Percentiles rank a stretch among this genome's conserved stretches.
These are phyloP conservation scores for Rhinoraja longicauda DNA, from an alignment of 2,797 vertebrate genomes.

Conservation along the genomic window DNA sequence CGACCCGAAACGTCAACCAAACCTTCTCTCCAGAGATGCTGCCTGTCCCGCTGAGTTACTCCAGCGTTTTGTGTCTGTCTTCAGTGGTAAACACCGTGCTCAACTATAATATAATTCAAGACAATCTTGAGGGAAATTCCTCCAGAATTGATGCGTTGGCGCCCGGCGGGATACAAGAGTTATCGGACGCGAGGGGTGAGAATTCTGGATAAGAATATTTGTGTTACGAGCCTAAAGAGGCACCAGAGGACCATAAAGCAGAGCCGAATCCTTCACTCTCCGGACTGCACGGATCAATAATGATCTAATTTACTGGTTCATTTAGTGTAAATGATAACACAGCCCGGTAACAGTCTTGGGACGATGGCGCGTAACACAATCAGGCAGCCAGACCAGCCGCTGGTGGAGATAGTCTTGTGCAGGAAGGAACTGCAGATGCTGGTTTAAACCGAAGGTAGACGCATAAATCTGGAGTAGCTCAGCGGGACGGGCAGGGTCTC, in stretches of 20 bases:
- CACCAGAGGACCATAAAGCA: slow-evolving; percentile 14
- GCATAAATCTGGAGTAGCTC: too few species aligned
- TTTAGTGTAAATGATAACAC: slow-evolving; percentile 26
- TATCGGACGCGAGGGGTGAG: slow-evolving; percentile 4
- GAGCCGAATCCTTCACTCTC: not conserved
- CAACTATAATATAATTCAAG: not conserved
- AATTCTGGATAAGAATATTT: slow-evolving; percentile 16
- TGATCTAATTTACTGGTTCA: slow-evolving; percentile 36
- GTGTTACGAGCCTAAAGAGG: not conserved
- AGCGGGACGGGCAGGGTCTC: too few species aligned
- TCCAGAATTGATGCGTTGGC: not conserved
- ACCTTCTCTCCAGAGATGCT: too few species aligned
- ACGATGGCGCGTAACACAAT: slow-evolving; percentile 3
- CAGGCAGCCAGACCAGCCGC: not conserved
- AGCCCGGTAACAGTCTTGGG: slow-evolving; percentile 10
- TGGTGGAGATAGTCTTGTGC: not conserved
- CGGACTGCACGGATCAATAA: slow-evolving; percentile 28
- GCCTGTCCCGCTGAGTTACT: too few species aligned
- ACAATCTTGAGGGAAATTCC: not conserved
- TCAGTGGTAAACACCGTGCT: not conserved
- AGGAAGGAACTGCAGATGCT: too few species aligned
- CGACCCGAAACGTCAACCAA: too few species aligned
- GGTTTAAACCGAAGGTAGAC: too few species aligned
- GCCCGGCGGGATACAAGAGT: not conserved
- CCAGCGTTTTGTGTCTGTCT: too few species aligned